These are phyloP conservation scores for Ryuthela nishihirai DNA, from an alignment of 2,888 invertebrate species.

Conservation along the genomic window DNA sequence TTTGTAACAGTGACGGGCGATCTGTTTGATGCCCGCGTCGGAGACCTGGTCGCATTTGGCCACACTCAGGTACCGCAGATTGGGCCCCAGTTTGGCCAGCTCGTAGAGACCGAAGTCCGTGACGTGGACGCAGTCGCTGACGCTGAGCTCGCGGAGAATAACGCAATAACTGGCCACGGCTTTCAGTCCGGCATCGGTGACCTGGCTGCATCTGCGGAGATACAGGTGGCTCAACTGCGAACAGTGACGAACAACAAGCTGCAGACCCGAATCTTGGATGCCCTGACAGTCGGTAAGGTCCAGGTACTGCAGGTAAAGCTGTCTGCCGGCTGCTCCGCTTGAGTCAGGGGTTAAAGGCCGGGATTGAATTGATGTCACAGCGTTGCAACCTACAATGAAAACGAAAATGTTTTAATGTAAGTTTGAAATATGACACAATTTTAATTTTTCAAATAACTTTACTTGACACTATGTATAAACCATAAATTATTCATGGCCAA, in stretches of 20 bases:
- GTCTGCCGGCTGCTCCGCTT: background rate
- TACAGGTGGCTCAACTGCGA: slow-evolving; percentile 82
- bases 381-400: slow-evolving; percentile 9
- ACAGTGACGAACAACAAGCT: slow-evolving; percentile 78
- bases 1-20: slow-evolving; percentile 83
- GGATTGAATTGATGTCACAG: slow-evolving; percentile 25
- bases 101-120: slow-evolving; percentile 90
- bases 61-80: slow-evolving; percentile 88
- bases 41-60: slow-evolving; percentile 84
- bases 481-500: no score
- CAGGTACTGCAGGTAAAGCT: slow-evolving; percentile 66
- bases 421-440: no score
- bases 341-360: slow-evolving; percentile 13
- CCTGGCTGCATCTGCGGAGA: slow-evolving; percentile 77
- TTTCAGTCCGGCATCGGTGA: slow-evolving; percentile 88
- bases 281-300: slow-evolving; percentile 86
- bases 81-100: slow-evolving; percentile 77
- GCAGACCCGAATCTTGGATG: slow-evolving; percentile 77
- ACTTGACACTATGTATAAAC: no score
- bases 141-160: slow-evolving; percentile 70
- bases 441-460: no score
- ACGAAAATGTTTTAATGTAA: no score
- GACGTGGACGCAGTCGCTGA: slow-evolving; percentile 71
- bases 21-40: slow-evolving; percentile 81
- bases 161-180: slow-evolving; percentile 85